Percentiles rank a stretch among this genome's conserved stretches.
These are phyloP conservation scores for Troides aeacus DNA, from an alignment of 2,888 invertebrate species.

Conservation along the genomic window DNA sequence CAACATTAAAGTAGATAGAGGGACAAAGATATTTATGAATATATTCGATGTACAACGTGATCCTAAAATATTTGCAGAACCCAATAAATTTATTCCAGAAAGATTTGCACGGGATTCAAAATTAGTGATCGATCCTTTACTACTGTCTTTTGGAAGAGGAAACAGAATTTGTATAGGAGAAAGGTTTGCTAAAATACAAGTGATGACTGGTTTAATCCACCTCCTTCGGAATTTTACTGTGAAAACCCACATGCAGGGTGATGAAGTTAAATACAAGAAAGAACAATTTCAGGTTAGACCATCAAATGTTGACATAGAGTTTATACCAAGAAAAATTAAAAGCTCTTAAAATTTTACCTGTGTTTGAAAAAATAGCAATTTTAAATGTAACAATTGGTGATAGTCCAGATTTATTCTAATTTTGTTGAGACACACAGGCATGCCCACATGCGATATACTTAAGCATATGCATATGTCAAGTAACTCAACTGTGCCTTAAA, in stretches of 20 bases:
- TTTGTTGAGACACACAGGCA: too few species aligned
- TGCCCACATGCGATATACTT: too few species aligned
- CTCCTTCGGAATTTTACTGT: neutral
- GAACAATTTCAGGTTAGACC: conserved; percentile 3
- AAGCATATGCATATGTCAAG: too few species aligned
- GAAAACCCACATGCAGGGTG: neutral
- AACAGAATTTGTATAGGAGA: conserved; percentile 8
- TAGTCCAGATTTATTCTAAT: too few species aligned
- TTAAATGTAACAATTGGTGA: too few species aligned
- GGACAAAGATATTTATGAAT: neutral
- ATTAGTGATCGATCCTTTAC: neutral
- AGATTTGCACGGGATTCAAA: neutral
- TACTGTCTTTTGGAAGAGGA: neutral
- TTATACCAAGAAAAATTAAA: neutral
- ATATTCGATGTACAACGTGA: conserved; percentile 1
- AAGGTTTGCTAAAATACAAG: neutral
- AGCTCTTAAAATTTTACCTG: neutral
- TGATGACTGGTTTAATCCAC: neutral
- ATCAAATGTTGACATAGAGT: neutral
- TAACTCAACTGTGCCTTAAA: too few species aligned
- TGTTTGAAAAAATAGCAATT: too few species aligned
- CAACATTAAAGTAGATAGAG: conserved; percentile 4
- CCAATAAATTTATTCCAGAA: conserved; percentile 4
- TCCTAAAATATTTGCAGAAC: neutral
- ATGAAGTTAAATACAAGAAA: conserved; percentile 4